A percentile compares a stretch with the other conserved stretches of the same genome.
These are phyloP conservation scores for Leptopilina boulardi DNA, from an alignment of 1,140 invertebrate species.

Conservation along the genomic window DNA sequence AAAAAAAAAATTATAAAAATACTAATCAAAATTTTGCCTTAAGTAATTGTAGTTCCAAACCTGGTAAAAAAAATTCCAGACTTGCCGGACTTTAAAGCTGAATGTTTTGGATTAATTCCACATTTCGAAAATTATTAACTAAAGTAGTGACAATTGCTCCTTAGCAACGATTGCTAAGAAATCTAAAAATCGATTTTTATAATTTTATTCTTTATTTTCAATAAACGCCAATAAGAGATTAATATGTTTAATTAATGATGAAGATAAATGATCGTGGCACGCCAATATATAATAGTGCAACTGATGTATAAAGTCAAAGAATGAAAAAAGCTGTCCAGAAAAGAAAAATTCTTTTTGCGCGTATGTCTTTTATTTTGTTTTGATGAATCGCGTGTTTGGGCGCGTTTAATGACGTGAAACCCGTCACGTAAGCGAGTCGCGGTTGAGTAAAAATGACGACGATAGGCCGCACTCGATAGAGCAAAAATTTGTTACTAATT, in stretches of 20 bases:
- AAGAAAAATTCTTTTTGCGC: neutral
- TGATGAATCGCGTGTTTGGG: constrained; percentile 16
- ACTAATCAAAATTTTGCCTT: neutral
- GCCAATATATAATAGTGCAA: neutral
- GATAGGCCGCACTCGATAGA: neutral
- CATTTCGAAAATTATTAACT: too few species aligned
- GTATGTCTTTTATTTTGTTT: constrained; percentile 4
- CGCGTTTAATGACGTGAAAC: constrained; percentile 1
- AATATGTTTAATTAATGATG: too few species aligned
- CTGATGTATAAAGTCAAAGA: neutral
- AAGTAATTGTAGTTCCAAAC: too few species aligned
- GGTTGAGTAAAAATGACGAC: neutral
- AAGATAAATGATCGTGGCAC: too few species aligned
- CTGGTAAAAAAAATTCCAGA: too few species aligned
- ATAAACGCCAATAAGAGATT: too few species aligned
- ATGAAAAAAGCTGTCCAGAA: neutral
- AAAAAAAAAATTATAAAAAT: neutral
- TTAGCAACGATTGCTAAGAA: too few species aligned
- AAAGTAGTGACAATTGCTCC: too few species aligned
- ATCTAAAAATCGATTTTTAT: too few species aligned
- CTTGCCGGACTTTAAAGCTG: too few species aligned
- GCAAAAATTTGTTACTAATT: constrained; percentile 13
- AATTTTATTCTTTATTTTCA: too few species aligned
- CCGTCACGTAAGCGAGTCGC: constrained; percentile 15
- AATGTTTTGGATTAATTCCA: too few species aligned